Evolutionary conservation across 2,888 invertebrate species (phyloP).

Genomic region (Melanostoma mellinum): DNA sequence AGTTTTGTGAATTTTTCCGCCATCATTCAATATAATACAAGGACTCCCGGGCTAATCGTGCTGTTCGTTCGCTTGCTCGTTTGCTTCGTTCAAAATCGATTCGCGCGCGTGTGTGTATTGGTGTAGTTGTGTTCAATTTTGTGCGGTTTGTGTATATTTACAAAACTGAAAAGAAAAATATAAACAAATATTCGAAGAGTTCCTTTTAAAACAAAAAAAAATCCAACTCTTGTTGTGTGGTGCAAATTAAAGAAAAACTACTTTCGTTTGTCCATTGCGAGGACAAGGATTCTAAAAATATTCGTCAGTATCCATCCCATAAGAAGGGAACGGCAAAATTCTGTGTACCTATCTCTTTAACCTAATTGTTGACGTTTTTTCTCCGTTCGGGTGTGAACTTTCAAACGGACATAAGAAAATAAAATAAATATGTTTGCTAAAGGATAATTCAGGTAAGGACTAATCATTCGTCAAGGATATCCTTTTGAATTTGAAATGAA

Average conservation of each 20-base stretch:
- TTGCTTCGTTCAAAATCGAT: slow-evolving; percentile 64
- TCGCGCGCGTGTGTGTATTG: slow-evolving; percentile 47
- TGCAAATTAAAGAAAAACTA: too few relatives aligned
- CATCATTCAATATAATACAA: slow-evolving; percentile 30
- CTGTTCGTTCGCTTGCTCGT: slow-evolving; percentile 33
- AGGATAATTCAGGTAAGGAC: slow-evolving; percentile 53
- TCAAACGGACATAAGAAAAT: slow-evolving; percentile 1
- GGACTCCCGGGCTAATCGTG: slow-evolving; percentile 52
- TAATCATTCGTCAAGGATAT: background rate
- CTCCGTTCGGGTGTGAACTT: slow-evolving; percentile 27
- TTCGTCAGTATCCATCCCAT: background rate
- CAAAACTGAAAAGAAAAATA: slow-evolving; percentile 35
- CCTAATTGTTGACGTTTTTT: slow-evolving; percentile 54
- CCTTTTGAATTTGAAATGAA: background rate
- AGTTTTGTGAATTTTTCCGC: slow-evolving; percentile 48
- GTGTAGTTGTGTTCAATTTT: slow-evolving; percentile 33
- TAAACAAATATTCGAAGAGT: slow-evolving; percentile 34
- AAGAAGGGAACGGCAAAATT: slow-evolving; percentile 12
- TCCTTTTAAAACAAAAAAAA: background rate
- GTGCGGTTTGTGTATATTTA: slow-evolving; percentile 68
- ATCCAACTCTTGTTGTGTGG: background rate
- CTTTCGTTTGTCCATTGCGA: background rate
- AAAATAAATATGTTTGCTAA: slow-evolving; percentile 29
- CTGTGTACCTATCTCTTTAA: slow-evolving; percentile 45
- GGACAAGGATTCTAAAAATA: background rate